Conservation (phyloP, 64 coral and sea anemone genomes). For the Montipora efflorescens region DNA sequence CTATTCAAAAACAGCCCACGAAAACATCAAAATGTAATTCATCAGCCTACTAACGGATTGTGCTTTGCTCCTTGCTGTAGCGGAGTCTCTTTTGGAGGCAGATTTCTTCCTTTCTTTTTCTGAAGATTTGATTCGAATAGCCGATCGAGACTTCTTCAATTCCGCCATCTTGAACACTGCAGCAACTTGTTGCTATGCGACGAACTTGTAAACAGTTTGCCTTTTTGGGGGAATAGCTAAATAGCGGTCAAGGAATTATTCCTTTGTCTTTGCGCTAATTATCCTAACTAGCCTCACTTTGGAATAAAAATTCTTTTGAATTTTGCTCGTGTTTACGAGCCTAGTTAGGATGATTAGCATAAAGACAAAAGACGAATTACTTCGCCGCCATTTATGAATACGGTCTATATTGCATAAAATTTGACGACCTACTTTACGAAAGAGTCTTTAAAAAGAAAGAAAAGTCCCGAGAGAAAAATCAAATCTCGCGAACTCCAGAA, state of each 20-base stretch:
- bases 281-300: no score
- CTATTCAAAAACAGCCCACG: not conserved
- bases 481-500: no score
- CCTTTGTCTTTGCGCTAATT: no score
- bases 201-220: not conserved
- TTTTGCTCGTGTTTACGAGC: no score
- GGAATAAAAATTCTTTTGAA: no score
- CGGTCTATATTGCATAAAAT: no score
- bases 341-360: no score
- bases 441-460: not conserved
- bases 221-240: not conserved
- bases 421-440: no score
- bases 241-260: no score
- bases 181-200: slow-evolving; percentile 70
- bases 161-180: slow-evolving; percentile 65
- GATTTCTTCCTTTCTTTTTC: slow-evolving; percentile 69
- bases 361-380: no score
- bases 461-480: not conserved
- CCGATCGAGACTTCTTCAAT: slow-evolving; percentile 69
- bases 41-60: slow-evolving; percentile 15
- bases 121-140: slow-evolving; percentile 72
- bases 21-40: not conserved
- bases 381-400: no score
- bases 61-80: not conserved
- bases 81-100: slow-evolving; percentile 44